Percentiles rank a stretch among this genome's conserved stretches.
These are phyloP conservation scores for Sinodicranocentrus sp. DNA, from an alignment of 2,888 invertebrate species.

Conservation along the genomic window DNA sequence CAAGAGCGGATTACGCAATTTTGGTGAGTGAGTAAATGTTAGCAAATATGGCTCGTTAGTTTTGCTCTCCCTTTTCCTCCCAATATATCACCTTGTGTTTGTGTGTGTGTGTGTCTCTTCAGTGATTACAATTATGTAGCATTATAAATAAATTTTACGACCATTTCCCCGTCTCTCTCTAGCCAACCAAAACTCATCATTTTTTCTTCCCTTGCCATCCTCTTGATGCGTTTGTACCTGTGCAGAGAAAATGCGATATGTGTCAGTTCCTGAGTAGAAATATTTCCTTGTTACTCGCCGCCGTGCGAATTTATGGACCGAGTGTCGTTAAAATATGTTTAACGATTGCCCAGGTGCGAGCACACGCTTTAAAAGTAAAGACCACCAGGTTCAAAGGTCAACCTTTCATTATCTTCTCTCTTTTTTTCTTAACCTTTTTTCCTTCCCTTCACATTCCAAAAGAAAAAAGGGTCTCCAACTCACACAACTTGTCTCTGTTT, in stretches of 20 bases:
- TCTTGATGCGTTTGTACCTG: constrained; percentile 10
- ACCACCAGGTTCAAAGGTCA: constrained; percentile 73
- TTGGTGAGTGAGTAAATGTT: too few species aligned
- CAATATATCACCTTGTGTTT: too few species aligned
- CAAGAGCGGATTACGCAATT: too few species aligned
- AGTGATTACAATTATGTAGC: too few species aligned
- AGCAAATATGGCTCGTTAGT: too few species aligned
- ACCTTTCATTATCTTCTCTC: constrained; percentile 74
- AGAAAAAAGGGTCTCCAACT: background rate
- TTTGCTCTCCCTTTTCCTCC: too few species aligned
- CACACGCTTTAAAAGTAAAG: constrained; percentile 75
- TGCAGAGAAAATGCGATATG: constrained; percentile 29
- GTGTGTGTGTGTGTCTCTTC: too few species aligned
- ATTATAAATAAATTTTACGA: too few species aligned
- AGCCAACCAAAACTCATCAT: background rate
- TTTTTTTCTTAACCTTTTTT: constrained; percentile 43
- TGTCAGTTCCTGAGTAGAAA: constrained; percentile 46
- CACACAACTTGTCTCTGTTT: constrained; percentile 13
- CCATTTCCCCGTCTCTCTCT: background rate
- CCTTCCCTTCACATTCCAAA: constrained; percentile 34
- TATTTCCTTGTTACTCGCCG: constrained; percentile 52
- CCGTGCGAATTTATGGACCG: constrained; percentile 76
- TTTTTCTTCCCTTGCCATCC: background rate
- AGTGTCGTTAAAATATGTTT: constrained; percentile 76
- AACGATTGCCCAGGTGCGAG: constrained; percentile 76